phyloP scores from a whole-genome alignment of 2,888 invertebrate species.

The Arge pagana region DNA sequence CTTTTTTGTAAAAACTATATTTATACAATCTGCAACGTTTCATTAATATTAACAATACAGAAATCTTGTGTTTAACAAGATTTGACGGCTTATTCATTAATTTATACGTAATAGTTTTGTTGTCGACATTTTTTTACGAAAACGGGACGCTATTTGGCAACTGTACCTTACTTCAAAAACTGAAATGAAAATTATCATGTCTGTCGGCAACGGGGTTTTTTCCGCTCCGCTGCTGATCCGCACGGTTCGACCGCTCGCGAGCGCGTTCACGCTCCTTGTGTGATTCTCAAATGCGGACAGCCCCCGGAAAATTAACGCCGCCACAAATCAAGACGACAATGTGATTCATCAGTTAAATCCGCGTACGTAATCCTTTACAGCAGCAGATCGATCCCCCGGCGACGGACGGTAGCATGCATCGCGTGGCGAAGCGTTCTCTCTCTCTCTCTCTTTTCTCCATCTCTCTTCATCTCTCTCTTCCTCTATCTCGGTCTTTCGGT shows the following conservation, averaged over 20 bases:
- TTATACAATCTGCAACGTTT: too few species aligned
- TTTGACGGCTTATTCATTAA: too few species aligned
- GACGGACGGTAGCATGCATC: constrained; percentile 11
- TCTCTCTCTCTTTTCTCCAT: constrained; percentile 8
- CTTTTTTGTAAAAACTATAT: too few species aligned
- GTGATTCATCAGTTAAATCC: constrained; percentile 60
- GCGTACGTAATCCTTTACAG: constrained; percentile 59
- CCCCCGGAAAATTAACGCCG: constrained; percentile 55
- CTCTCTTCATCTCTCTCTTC: constrained; percentile 16
- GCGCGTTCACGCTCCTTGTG: constrained; percentile 7
- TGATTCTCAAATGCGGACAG: constrained; percentile 7
- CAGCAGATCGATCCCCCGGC: constrained; percentile 28
- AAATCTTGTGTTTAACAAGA: too few species aligned
- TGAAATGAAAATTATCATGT: too few species aligned
- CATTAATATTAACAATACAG: too few species aligned
- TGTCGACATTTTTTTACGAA: too few species aligned
- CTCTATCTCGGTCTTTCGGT: constrained; percentile 5
- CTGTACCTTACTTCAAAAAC: too few species aligned
- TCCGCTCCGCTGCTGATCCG: neutral
- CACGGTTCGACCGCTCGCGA: constrained; percentile 5
- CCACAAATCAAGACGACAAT: constrained; percentile 59
- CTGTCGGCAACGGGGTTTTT: too few species aligned
- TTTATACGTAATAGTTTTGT: too few species aligned
- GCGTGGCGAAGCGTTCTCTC: constrained; percentile 20
- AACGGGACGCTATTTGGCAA: too few species aligned